Evolutionary conservation across 2,113 vertebrate species (phyloP), one percentile per base, ranked within the genome.

Genomic region (Thalassarche chlororhynchos): DNA sequence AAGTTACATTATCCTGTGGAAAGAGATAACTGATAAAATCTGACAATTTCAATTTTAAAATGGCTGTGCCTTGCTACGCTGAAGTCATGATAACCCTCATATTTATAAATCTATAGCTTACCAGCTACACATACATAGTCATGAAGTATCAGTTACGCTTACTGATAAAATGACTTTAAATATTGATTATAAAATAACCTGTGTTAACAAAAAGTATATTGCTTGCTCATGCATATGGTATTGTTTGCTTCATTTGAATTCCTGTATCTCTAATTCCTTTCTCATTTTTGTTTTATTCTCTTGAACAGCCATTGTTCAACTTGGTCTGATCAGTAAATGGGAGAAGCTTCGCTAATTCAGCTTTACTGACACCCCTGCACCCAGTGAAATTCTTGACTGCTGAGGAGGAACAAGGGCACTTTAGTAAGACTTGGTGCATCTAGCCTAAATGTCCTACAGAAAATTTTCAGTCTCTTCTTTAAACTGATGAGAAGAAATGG

Each of bases 11-110:
- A 95, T 94, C 93, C 91, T 92, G 85, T 94, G 85, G 93, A 93
- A 97, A 83, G 86, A 95, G 95, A 96, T 95, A 96, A 96, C 97
- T 95, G 96, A 94, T 88, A 91, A 96, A 89, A 89, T 97, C 95
- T 83, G 92, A 88, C 95, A 92, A 98, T 97, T 97, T 98, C 96
- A 96, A 93, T 97, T 97, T 97, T 96, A 95, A 96, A 94, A 93
- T 0, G 42, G 18, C 94, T 96, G 55, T 88, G 93, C 92, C 94
- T 96, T 92, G 92, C 95, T 96, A 89, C 92, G 74, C 46, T 90
- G 92, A 94, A 96, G 93, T 86, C 42, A 91, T 83, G 96, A 97
- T 93, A 95, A 92, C 75, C 72, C 42, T 93, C 70, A 75, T 97
- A 97, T 98, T 97, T 98, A 90, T 95, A 96, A 96, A 98, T 95